phyloP scores from a whole-genome alignment of 1,140 invertebrate species.

The Brachionus sp. region DNA sequence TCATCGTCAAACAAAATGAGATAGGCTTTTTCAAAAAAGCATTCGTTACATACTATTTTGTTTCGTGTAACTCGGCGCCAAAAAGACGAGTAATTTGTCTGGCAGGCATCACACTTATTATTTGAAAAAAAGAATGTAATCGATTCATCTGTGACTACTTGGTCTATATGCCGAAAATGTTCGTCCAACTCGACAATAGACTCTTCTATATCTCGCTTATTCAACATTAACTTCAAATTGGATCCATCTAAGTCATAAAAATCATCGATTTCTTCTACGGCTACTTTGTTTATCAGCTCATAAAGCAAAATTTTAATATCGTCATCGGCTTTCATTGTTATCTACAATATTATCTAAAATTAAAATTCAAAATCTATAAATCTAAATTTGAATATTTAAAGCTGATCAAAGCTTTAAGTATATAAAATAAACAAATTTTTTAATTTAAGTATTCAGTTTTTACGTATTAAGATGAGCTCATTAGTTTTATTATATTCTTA shows the following conservation, averaged over 20 bases:
- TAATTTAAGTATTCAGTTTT: no score
- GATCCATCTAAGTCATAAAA: not conserved
- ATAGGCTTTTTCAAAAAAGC: constrained; percentile 40
- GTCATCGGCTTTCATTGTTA: not conserved
- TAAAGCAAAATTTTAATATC: not conserved
- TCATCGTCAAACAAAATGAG: constrained; percentile 39
- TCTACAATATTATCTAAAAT: not conserved
- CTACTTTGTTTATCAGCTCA: not conserved
- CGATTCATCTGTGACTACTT: not conserved
- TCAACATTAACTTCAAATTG: not conserved
- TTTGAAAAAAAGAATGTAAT: not conserved
- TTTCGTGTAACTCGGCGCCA: constrained; percentile 31
- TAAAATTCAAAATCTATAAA: not conserved
- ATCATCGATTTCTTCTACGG: not conserved
- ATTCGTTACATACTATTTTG: constrained; percentile 34
- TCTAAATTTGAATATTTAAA: not conserved
- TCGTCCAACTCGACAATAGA: not conserved
- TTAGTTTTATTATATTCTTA: no score
- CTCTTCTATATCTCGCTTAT: not conserved
- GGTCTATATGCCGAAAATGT: not conserved
- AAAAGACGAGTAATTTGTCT: not conserved
- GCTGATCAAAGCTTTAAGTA: not conserved
- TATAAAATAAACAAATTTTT: no score
- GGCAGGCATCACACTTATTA: constrained; percentile 23
- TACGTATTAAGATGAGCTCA: no score